A percentile compares a stretch with the other conserved stretches of the same genome.
phyloP scores from a whole-genome alignment of 2,888 invertebrate genomes.

The Lampropteryx suffumata region DNA sequence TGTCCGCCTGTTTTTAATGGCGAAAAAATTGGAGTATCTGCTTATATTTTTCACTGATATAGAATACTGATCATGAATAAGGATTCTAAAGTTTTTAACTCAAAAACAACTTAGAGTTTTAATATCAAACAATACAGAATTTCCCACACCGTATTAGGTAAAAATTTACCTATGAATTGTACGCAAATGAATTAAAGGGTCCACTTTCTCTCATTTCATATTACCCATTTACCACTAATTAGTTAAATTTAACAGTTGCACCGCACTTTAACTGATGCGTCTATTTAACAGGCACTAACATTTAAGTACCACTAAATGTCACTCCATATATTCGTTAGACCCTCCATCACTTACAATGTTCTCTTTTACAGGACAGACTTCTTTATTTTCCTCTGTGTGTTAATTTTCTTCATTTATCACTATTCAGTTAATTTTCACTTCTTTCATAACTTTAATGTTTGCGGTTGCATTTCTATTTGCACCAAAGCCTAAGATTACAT shows the following conservation, averaged over 20 bases:
- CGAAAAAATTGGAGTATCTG: background rate
- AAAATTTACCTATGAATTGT: conserved; percentile 5
- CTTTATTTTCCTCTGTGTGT: conserved; percentile 56
- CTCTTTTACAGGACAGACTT: conserved; percentile 52
- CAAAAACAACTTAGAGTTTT: no score
- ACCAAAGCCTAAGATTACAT: conserved; percentile 28
- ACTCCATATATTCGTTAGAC: conserved; percentile 68
- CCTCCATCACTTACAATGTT: conserved; percentile 52
- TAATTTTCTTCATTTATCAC: conserved; percentile 70
- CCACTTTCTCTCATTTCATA: conserved; percentile 8
- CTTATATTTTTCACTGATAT: no score
- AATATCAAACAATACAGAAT: background rate
- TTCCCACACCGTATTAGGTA: background rate
- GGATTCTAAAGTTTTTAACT: no score
- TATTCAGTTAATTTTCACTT: conserved; percentile 51
- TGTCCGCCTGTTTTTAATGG: conserved; percentile 16
- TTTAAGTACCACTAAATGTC: conserved; percentile 74
- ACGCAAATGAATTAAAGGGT: conserved; percentile 11
- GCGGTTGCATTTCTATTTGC: conserved; percentile 29
- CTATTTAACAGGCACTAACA: conserved; percentile 67
- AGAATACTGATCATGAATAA: no score
- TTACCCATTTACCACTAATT: conserved; percentile 56
- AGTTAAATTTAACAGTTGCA: conserved; percentile 67
- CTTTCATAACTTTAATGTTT: conserved; percentile 32
- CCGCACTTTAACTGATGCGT: conserved; percentile 67